Evolutionary conservation across 1,140 invertebrate species (phyloP).

Genomic region (Forficula auricularia): DNA sequence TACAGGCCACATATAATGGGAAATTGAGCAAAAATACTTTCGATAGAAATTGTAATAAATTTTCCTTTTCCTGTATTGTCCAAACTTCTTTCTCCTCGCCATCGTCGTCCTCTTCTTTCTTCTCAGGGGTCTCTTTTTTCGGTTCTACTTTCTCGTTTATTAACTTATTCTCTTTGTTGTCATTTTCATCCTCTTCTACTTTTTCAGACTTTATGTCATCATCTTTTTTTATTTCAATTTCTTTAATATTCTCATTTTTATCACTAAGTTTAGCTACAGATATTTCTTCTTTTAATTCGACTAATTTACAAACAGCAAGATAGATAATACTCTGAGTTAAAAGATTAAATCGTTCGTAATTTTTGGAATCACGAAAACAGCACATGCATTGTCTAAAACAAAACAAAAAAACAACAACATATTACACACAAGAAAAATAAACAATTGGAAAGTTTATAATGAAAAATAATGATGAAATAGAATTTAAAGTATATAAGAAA

Average conservation of each 20-base stretch:
- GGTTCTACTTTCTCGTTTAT: neutral
- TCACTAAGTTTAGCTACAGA: slow-evolving; percentile 15
- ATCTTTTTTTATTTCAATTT: slow-evolving; percentile 9
- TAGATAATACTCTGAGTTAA: slow-evolving; percentile 66
- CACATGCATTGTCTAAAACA: slow-evolving; percentile 72
- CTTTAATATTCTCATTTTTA: slow-evolving; percentile 21
- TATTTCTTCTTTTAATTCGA: slow-evolving; percentile 32
- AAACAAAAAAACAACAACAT: slow-evolving; percentile 4
- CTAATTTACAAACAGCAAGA: slow-evolving; percentile 52
- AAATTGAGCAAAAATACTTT: slow-evolving; percentile 77
- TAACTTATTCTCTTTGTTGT: slow-evolving; percentile 10
- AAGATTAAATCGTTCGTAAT: slow-evolving; percentile 74
- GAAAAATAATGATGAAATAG: neutral
- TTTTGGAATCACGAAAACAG: slow-evolving; percentile 74
- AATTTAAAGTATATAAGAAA: slow-evolving; percentile 7
- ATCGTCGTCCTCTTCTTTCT: slow-evolving; percentile 13
- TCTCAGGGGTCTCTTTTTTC: slow-evolving; percentile 5
- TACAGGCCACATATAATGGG: slow-evolving; percentile 80
- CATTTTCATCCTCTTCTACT: slow-evolving; percentile 19
- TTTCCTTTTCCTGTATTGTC: slow-evolving; percentile 57
- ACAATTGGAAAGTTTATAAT: slow-evolving; percentile 6
- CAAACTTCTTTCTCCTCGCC: slow-evolving; percentile 27
- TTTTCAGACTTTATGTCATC: slow-evolving; percentile 21
- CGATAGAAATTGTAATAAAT: slow-evolving; percentile 55
- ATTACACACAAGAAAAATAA: slow-evolving; percentile 5